Conservation (phyloP, 2,113 vertebrate genomes). For the Eulemur rufifrons region DNA sequence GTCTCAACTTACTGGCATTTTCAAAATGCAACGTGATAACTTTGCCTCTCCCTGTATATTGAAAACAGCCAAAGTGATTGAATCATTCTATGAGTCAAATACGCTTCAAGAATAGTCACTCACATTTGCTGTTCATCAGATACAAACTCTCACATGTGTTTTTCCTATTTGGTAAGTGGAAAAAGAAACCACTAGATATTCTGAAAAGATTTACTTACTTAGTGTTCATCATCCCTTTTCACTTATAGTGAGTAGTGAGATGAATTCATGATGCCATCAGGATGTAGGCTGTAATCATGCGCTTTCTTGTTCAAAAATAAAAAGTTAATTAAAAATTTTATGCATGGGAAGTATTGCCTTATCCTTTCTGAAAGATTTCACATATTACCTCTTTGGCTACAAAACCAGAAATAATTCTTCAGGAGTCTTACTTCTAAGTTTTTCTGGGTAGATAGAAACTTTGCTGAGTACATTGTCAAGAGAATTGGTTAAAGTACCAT, state of each 20-base stretch:
- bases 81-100: not conserved
- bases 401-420: constrained; percentile 40
- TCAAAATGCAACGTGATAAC: not conserved
- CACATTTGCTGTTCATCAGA: not conserved
- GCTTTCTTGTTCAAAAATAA: constrained; percentile 38
- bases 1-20: not conserved
- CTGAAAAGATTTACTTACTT: constrained; percentile 64
- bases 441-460: constrained; percentile 21
- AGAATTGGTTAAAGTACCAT: not conserved
- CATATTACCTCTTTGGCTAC: constrained; percentile 40
- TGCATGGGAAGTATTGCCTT: constrained; percentile 32
- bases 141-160: constrained; percentile 63
- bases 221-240: constrained; percentile 59
- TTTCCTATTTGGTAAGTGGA: constrained; percentile 70
- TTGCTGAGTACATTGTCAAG: not conserved
- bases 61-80: not conserved
- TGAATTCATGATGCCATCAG: constrained; percentile 13
- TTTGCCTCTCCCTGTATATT: not conserved
- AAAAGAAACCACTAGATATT: constrained; percentile 52
- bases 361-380: constrained; percentile 52
- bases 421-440: not conserved
- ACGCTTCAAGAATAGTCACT: not conserved
- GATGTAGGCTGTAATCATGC: not conserved
- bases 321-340: constrained; percentile 66
- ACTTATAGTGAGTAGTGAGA: constrained; percentile 60